Percentiles rank a stretch among this genome's conserved stretches.
Conservation (phyloP, 2,888 invertebrate genomes). For the Autographa gamma region DNA sequence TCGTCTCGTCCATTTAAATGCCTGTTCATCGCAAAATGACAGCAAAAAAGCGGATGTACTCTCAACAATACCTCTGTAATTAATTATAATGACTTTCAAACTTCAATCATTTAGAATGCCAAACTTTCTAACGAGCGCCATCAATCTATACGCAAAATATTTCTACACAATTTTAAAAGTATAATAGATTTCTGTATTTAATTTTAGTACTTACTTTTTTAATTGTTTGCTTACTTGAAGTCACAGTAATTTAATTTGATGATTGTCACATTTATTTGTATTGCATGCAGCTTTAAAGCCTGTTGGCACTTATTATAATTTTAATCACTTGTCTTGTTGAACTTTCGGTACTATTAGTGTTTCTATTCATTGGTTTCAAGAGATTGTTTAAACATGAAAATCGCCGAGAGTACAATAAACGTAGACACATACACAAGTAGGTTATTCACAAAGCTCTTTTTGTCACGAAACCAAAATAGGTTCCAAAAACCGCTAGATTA, state of each 20-base stretch:
- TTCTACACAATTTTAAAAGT: slow-evolving; percentile 47
- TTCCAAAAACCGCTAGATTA: not conserved
- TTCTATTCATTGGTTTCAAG: too few species aligned
- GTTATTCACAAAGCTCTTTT: not conserved
- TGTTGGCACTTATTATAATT: too few species aligned
- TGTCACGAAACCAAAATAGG: not conserved
- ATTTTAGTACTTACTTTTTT: slow-evolving; percentile 32
- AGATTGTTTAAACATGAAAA: too few species aligned
- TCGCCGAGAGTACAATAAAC: too few species aligned
- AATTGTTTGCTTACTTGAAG: slow-evolving; percentile 15
- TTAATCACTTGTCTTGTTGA: too few species aligned
- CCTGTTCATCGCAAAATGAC: slow-evolving; percentile 28
- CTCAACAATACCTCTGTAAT: slow-evolving; percentile 53
- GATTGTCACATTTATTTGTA: not conserved
- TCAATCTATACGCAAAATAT: slow-evolving; percentile 56
- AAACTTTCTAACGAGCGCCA: slow-evolving; percentile 56
- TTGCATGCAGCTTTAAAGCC: too few species aligned
- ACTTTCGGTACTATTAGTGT: too few species aligned
- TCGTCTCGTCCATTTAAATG: slow-evolving; percentile 8
- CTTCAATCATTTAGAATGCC: slow-evolving; percentile 48
- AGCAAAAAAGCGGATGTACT: slow-evolving; percentile 28
- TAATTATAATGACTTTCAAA: slow-evolving; percentile 60
- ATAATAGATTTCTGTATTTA: slow-evolving; percentile 31
- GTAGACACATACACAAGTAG: too few species aligned
- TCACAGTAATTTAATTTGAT: not conserved